These are phyloP conservation scores for Poeciliopsis presidionis DNA, from an alignment of 2,797 vertebrate species.

Conservation along the genomic window DNA sequence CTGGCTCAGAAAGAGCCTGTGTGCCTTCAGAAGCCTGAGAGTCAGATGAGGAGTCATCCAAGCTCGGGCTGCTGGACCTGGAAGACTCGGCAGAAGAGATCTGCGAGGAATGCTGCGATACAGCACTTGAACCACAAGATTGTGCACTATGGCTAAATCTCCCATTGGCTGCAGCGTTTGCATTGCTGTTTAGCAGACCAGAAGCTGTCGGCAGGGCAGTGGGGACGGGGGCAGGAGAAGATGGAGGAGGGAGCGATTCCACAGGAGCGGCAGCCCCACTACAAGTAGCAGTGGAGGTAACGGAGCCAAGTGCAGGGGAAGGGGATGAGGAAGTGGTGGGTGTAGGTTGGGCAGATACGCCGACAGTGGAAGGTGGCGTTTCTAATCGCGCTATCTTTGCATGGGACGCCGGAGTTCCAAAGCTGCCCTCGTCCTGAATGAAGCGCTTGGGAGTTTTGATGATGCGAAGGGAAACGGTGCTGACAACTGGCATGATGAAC, in stretches of 20 bases:
- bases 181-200: conserved; percentile 73
- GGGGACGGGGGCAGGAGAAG: conserved; percentile 63
- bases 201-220: conserved; percentile 46
- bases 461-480: conserved; percentile 94
- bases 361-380: conserved; percentile 67
- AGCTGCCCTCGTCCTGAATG: conserved; percentile 94
- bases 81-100: conserved; percentile 97
- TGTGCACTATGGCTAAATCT: conserved; percentile 87
- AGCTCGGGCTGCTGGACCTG: conserved; percentile 94
- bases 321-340: conserved; percentile 61
- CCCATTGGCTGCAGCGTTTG: conserved; percentile 77
- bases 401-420: conserved; percentile 85
- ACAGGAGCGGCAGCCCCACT: conserved; percentile 50
- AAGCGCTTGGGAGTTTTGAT: conserved; percentile 98
- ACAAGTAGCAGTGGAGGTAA: conserved; percentile 54
- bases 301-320: conserved; percentile 51
- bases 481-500: conserved; percentile 99
- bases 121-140: conserved; percentile 93
- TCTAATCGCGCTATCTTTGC: conserved; percentile 93
- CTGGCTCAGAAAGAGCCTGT: conserved; percentile 88
- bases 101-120: conserved; percentile 96
- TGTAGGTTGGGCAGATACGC: conserved; percentile 59
- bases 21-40: conserved; percentile 96
- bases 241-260: conserved; percentile 73
- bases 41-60: conserved; percentile 95